Evolutionary conservation across 2,888 invertebrate genomes (phyloP), one percentile per base, ranked within the genome.

Genomic region (Willowsia nigromaculata): DNA sequence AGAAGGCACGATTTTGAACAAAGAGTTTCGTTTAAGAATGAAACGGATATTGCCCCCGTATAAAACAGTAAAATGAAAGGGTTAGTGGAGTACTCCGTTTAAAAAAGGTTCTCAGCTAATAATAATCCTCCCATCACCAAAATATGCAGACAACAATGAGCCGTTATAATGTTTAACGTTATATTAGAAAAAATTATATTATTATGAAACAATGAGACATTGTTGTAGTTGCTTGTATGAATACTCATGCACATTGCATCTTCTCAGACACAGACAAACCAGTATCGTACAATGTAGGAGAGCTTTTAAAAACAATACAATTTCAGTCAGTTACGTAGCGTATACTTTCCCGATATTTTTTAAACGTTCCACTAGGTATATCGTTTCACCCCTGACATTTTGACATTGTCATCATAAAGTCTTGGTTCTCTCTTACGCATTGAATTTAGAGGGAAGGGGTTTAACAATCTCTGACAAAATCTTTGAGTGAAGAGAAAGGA

Each of bases 31-130:
- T 25, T 25, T n/a, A n/a, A n/a, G 27, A 22, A 27, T n/a, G 62
- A 62, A n/a, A n/a, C 62, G 62, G 62, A 62, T 62, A 62, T 62
- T 62, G 62, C 53, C 62, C 62, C 27, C 27, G 62, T 62, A 27
- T 62, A 62, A 62, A 62, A 62, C 62, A 62, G 62, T 62, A 62
- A 62, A 62, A 53, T n/a, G 53, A 53, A 53, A 53, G 53, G 53
- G 53, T 53, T 53, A 53, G 2, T n/a, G 9, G 13, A 47, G 40
- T n/a, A n/a, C n/a, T n/a, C n/a, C n/a, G n/a, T n/a, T n/a, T n/a
- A n/a, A n/a, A n/a, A n/a, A n/a, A n/a, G n/a, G n/a, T n/a, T n/a
- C n/a, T n/a, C n/a, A n/a, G n/a, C n/a, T n/a, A n/a, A n/a, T n/a
- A n/a, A n/a, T n/a, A n/a, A n/a, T n/a, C n/a, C n/a, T n/a, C n/a